Percentiles rank a stretch among this genome's conserved stretches.
Conservation (phyloP, 2,113 vertebrate species). For the Oostethus manadensis region DNA sequence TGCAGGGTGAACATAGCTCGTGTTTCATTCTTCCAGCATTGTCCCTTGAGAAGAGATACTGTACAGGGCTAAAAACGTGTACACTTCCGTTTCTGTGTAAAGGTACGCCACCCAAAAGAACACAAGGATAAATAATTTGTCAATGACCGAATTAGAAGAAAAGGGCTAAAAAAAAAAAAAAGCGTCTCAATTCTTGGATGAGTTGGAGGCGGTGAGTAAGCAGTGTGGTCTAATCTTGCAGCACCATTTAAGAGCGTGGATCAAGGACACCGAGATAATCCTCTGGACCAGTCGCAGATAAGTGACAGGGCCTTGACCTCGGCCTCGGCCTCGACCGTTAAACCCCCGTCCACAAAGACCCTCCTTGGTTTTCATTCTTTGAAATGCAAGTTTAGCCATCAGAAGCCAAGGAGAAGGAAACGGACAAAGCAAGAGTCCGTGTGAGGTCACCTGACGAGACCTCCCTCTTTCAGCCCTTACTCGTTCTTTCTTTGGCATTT, state of each 20-base stretch:
- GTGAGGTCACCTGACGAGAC: slow-evolving; percentile 27
- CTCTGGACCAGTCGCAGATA: slow-evolving; percentile 26
- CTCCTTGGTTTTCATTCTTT: not conserved
- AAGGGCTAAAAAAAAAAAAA: not conserved
- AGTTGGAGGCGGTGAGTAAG: not conserved
- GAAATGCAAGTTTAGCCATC: not conserved
- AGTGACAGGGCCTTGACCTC: slow-evolving; percentile 44
- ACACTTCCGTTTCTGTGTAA: no score
- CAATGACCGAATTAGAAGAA: no score
- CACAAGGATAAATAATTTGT: not conserved
- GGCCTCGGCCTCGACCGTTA: slow-evolving; percentile 31
- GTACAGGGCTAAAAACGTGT: no score
- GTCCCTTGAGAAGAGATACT: no score
- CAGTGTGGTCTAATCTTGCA: not conserved
- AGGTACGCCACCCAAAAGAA: no score
- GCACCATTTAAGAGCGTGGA: slow-evolving; percentile 18
- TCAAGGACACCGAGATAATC: slow-evolving; percentile 52
- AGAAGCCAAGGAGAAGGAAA: slow-evolving; percentile 5
- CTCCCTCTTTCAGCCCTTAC: slow-evolving; percentile 13
- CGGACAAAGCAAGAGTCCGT: slow-evolving; percentile 1
- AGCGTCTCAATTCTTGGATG: not conserved
- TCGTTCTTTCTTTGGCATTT: slow-evolving; percentile 7
- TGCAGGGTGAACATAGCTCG: no score
- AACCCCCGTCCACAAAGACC: slow-evolving; percentile 18
- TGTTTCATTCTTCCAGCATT: no score